Base-by-base conservation (phyloP, 1,140 invertebrate genomes). In the Plectrocnemia conspersa region DNA sequence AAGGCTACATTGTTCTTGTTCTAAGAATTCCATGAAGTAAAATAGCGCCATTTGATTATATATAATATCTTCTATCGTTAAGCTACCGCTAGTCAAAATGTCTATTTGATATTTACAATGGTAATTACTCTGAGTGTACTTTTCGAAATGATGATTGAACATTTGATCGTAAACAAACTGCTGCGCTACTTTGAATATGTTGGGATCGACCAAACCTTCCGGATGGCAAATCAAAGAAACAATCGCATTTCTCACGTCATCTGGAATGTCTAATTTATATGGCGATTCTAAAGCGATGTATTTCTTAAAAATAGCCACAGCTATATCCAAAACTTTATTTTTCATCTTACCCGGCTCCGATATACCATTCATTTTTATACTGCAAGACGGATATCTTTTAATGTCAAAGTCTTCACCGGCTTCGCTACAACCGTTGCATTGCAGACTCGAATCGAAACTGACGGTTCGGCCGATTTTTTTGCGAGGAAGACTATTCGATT, bases 21-120 rank as follows among this genome's bases (percentile, higher is more conserved):
- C 92, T 74, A 95, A 79, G 74, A 86, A 95, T 82, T 97, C 93
- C 77, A 92, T 94, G 64, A 96, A 94, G 71, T 92, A 93, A 70
- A 91, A 93, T 52, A 96, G 79, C 35, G 89, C 86, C 58, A 86
- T 83, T 71, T 94, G 89, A 76, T 91, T 91, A 69, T 89, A 88
- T 7, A 97, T 74, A 66, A 96, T 86, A 75, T 96, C 93, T 58
- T 83, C 78, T 23, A 96, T 75, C 32, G 81, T 81, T 13, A 95
- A 81, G 68, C 78, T 80, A 45, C 82, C 83, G 75, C 79, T 85
- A 6, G 88, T 93, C 59, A 89, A 74, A 47, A 94, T 78, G 73
- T 95, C 90, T 60, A 95, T 84, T 74, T 93, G 91, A 75, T 93
- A 86, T 71, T 91, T 92, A 65, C 86, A 89, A 72, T 91, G 86